A percentile compares a stretch with the other conserved stretches of the same genome.
Conservation (phyloP, 1,140 invertebrate species). For the Atta cephalotes region DNA sequence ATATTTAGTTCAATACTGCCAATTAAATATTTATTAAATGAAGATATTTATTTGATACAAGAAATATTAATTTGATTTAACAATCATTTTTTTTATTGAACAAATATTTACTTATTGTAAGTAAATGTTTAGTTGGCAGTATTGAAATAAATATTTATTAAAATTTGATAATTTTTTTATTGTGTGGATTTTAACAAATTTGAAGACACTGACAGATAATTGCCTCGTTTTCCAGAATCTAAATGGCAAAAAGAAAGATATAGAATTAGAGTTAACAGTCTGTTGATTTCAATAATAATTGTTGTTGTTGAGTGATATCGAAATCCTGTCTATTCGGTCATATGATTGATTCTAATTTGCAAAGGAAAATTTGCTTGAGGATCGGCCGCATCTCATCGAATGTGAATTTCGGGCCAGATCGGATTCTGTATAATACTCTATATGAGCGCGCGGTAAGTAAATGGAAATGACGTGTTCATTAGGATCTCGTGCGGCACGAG, state of each 20-base stretch:
- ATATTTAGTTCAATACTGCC: no score
- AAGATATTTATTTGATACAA: no score
- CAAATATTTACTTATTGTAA: no score
- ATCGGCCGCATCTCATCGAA: constrained; percentile 37
- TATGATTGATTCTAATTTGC: constrained; percentile 62
- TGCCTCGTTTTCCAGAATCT: not conserved
- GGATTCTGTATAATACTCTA: constrained; percentile 45
- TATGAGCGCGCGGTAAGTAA: constrained; percentile 40
- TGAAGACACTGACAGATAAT: not conserved
- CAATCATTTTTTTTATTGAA: no score
- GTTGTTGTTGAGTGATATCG: constrained; percentile 34
- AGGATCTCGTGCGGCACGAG: constrained; percentile 60
- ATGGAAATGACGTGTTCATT: constrained; percentile 68
- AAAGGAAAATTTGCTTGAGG: constrained; percentile 15
- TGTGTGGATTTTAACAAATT: not conserved
- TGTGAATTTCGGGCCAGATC: constrained; percentile 44
- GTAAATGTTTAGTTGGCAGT: no score
- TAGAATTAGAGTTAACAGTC: constrained; percentile 41
- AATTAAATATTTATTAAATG: no score
- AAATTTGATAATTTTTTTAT: no score
- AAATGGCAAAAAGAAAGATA: not conserved
- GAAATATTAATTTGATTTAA: no score
- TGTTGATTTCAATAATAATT: constrained; percentile 36
- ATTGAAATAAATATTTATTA: no score
- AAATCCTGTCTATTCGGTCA: not conserved